Percentiles rank a stretch among this genome's conserved stretches.
Evolutionary conservation across 1,140 invertebrate species (phyloP).

Genomic region (Grapholita molesta): DNA sequence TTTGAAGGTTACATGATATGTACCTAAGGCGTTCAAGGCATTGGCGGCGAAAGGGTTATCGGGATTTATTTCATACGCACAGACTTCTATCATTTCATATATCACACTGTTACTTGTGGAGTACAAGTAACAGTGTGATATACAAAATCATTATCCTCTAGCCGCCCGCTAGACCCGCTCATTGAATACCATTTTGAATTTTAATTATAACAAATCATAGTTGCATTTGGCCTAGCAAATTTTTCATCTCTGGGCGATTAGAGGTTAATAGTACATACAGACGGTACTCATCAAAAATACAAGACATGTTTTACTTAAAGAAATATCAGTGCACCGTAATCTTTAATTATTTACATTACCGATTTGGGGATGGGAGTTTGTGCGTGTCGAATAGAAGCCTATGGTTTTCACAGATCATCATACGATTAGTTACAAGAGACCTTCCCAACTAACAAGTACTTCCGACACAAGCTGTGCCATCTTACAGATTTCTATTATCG

Average conservation of each 20-base stretch:
- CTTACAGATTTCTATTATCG: slow-evolving; percentile 25
- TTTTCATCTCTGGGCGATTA: no score
- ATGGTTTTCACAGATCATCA: slow-evolving; percentile 33
- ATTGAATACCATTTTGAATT: no score
- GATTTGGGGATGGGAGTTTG: neutral
- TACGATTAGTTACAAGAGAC: slow-evolving; percentile 27
- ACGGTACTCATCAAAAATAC: no score
- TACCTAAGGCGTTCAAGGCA: no score
- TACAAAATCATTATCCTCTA: neutral
- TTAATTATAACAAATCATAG: no score
- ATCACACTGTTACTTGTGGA: neutral
- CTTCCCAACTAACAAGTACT: slow-evolving; percentile 37
- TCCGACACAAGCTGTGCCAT: slow-evolving; percentile 71
- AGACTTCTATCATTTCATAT: neutral
- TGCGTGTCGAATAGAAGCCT: neutral
- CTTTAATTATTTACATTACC: neutral
- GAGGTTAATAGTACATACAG: no score
- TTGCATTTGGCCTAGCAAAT: no score
- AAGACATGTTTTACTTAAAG: no score
- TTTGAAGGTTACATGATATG: no score
- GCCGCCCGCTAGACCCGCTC: no score
- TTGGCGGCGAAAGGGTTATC: slow-evolving; percentile 44
- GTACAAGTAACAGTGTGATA: no score
- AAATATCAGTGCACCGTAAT: neutral
- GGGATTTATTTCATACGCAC: neutral